Base-by-base conservation (phyloP, 2,888 invertebrate genomes). In the Punctoribates punctum region DNA sequence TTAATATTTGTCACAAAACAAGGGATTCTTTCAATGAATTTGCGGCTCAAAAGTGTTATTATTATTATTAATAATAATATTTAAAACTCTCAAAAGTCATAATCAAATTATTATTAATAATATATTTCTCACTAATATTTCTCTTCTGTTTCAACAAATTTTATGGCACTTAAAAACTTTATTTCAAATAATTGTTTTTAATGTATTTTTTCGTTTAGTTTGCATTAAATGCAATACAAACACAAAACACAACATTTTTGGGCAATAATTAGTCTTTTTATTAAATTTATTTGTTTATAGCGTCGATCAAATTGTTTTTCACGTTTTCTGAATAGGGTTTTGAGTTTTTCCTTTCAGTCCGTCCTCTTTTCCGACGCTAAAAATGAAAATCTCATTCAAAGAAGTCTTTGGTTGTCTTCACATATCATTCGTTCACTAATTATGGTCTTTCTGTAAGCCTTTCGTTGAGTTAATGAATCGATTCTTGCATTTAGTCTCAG, bases 111-210 rank as follows among this genome's bases (percentile, higher is more conserved):
- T 20, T 57, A 23, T 67, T 13, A 67, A n/a, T 65, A 15, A 67
- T 67, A 34, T 42, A 20, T 11, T 38, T 67, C 67, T 67, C 67
- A 67, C 67, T 67, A 67, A 34, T 42, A 38, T 17, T 13, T 67
- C 60, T 67, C 60, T 67, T 67, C 42, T 67, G 27, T 27, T 20
- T 67, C 67, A 67, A 67, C 67, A 42, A 67, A 15, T 60, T 60
- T 67, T 67, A 67, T 67, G 67, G 42, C 67, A 67, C 67, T 67
- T 67, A 42, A 67, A 67, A 42, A 67, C 67, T 17, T 27, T 60
- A n/a, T 51, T 48, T 54, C 54, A n/a, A 29, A 29, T 29, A 60
- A 34, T 34, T 34, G 34, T 27, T 60, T 23, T 57, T 15, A 23
- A 23, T 20, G 8, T 54, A n/a, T n/a, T n/a, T n/a, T 57, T 54